Conservation (phyloP, 2,797 vertebrate species). For the Sebastes glaucus region DNA sequence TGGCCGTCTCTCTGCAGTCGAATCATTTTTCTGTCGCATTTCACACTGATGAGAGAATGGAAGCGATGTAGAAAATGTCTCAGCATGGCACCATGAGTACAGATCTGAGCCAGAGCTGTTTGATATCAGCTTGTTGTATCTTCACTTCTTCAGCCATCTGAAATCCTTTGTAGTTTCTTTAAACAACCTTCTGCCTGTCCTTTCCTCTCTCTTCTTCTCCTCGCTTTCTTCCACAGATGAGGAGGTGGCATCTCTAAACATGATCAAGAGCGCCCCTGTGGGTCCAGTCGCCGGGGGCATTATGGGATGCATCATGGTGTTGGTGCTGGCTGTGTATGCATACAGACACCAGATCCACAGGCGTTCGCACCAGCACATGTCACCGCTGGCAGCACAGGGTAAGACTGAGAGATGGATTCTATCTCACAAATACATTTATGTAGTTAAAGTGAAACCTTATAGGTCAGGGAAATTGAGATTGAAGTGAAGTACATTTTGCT, state of each 20-base stretch:
- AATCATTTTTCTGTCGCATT: slow-evolving; percentile 14
- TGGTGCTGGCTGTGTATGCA: slow-evolving; percentile 95
- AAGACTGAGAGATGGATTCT: slow-evolving; percentile 40
- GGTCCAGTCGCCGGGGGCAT: slow-evolving; percentile 97
- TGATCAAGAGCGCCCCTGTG: slow-evolving; percentile 98
- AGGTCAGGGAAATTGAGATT: neutral
- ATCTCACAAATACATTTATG: neutral
- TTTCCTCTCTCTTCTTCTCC: neutral
- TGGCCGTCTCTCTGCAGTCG: neutral
- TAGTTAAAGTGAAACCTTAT: neutral
- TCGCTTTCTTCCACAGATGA: slow-evolving; percentile 82
- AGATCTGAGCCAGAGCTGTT: slow-evolving; percentile 20
- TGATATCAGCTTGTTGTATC: neutral
- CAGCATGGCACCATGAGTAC: neutral
- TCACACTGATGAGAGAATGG: slow-evolving; percentile 20
- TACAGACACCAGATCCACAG: slow-evolving; percentile 98
- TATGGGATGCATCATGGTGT: slow-evolving; percentile 99
- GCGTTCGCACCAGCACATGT: slow-evolving; percentile 98
- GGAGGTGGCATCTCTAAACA: slow-evolving; percentile 93
- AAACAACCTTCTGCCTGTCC: neutral
- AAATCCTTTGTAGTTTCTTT: neutral
- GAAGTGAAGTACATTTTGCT: neutral
- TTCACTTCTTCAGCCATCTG: slow-evolving; percentile 4
- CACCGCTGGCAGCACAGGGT: slow-evolving; percentile 97
- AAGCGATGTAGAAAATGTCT: slow-evolving; percentile 7